Evolutionary conservation across 2,888 invertebrate species (phyloP).

Genomic region (Pollenia angustigena): DNA sequence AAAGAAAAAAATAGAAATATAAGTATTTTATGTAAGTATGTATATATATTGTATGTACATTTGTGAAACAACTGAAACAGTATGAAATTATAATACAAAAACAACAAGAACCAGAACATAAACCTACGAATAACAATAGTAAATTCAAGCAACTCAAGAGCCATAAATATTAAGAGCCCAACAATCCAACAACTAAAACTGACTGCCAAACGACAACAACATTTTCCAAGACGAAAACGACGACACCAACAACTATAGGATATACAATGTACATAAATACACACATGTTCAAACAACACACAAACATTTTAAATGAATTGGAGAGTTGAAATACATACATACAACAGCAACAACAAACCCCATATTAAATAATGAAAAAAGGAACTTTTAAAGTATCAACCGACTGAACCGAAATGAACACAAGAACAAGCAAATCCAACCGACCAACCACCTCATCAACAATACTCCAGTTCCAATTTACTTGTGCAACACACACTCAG

Average conservation of each 20-base stretch:
- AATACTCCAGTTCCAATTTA: conserved; percentile 66
- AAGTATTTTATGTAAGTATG: conserved; percentile 16
- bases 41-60: not conserved
- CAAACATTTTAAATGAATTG: conserved; percentile 32
- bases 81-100: conserved; percentile 39
- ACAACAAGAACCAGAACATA: conserved; percentile 26
- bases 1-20: conserved; percentile 8
- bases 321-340: conserved; percentile 6
- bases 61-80: conserved; percentile 55
- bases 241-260: conserved; percentile 44
- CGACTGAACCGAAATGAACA: conserved; percentile 53
- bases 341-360: conserved; percentile 45
- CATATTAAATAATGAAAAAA: conserved; percentile 48
- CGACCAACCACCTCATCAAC: conserved; percentile 53
- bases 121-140: conserved; percentile 12
- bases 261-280: conserved; percentile 6
- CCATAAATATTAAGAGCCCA: conserved; percentile 68
- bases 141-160: conserved; percentile 51
- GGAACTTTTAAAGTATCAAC: conserved; percentile 55
- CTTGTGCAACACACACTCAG: conserved; percentile 29
- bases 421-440: conserved; percentile 33
- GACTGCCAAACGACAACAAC: conserved; percentile 58
- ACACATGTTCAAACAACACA: conserved; percentile 10
- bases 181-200: conserved; percentile 65
- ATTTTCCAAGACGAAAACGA: conserved; percentile 66